phyloP scores from a whole-genome alignment of 2,113 vertebrate species.

The Apus apus region DNA sequence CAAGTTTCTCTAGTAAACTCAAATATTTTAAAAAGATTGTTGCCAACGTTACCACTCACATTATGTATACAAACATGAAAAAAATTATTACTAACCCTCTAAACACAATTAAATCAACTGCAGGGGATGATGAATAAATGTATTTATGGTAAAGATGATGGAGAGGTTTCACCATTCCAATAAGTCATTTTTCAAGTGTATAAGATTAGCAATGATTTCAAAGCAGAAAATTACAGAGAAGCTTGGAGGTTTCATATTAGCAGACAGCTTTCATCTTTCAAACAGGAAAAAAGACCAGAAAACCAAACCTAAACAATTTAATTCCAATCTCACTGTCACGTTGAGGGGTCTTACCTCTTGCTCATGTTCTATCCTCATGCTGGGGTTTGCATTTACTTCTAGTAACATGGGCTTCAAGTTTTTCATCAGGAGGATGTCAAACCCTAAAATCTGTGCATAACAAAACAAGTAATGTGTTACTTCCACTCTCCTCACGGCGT shows the following conservation, averaged over 20 bases:
- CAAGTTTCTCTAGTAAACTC: slow-evolving; percentile 2
- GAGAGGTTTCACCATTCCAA: slow-evolving; percentile 66
- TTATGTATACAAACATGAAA: slow-evolving; percentile 42
- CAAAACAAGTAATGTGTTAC: slow-evolving; percentile 58
- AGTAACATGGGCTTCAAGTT: slow-evolving; percentile 93
- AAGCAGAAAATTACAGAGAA: slow-evolving; percentile 64
- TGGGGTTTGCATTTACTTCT: slow-evolving; percentile 98
- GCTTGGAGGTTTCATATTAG: slow-evolving; percentile 55
- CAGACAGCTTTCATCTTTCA: slow-evolving; percentile 58
- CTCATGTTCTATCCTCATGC: slow-evolving; percentile 97
- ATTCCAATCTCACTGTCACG: neutral
- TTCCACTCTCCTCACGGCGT: neutral
- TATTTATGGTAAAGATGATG: slow-evolving; percentile 71
- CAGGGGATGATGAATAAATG: slow-evolving; percentile 68
- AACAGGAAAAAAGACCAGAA: slow-evolving; percentile 2
- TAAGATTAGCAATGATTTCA: slow-evolving; percentile 64
- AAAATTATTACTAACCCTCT: slow-evolving; percentile 60
- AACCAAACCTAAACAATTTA: slow-evolving; percentile 9
- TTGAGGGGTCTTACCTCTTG: slow-evolving; percentile 82
- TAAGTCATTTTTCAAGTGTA: slow-evolving; percentile 54
- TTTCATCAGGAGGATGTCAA: slow-evolving; percentile 97
- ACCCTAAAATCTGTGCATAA: slow-evolving; percentile 91
- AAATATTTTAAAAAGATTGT: neutral
- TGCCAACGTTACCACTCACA: slow-evolving; percentile 39
- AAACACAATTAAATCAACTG: slow-evolving; percentile 72